Evolutionary conservation across 2,888 invertebrate species (phyloP), one percentile per base, ranked within the genome.

Genomic region (Opisthograptis luteolata): DNA sequence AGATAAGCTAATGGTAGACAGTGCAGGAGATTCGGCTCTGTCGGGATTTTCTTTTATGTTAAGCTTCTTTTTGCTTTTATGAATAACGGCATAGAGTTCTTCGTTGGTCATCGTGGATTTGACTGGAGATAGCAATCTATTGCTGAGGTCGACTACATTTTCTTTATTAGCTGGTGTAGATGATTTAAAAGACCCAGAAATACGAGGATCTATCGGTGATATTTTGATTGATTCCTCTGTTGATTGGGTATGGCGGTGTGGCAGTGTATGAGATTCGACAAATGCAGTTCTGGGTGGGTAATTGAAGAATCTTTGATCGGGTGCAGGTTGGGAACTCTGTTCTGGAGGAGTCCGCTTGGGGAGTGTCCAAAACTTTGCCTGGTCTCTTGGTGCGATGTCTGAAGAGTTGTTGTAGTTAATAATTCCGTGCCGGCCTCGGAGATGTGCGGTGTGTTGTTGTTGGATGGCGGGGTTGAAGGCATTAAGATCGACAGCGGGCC

Each of bases 31-130:
- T 46, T 84, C 87, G 1, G 90, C 78, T 67, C 91, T 79, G 51
- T 92, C 92, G 0, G 90, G 81, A 3, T 78, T 73, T 47, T 92
- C 92, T 71, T 91, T 92, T 37, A 95, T 94, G 61, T 94, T 95
- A 42, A 95, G 87, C 72, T 93, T 93, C 79, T 94, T 94, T 73
- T 95, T 95, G 62, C 94, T 94, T 76, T 95, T 95, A 73, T 95
- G 95, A 58, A 95, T 95, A 9, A 94, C 94, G 1, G 95, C 94
- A 69, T 94, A 95, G 1, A 95, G 81, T 76, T 95, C 95, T 71
- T 95, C 95, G 62, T 95, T 94, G n/a, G 94, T 94, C 94, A 95
- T 94, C 0, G 93, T 93, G 1, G 94, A 94, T 77, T 93, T 94
- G 13, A 94, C 93, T 0, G 94, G 94, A 1, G 94, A 94, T 5